Percentiles rank a stretch among this genome's conserved stretches.
Conservation (phyloP, 2,888 invertebrate genomes). For the Sthenelais limicola region DNA sequence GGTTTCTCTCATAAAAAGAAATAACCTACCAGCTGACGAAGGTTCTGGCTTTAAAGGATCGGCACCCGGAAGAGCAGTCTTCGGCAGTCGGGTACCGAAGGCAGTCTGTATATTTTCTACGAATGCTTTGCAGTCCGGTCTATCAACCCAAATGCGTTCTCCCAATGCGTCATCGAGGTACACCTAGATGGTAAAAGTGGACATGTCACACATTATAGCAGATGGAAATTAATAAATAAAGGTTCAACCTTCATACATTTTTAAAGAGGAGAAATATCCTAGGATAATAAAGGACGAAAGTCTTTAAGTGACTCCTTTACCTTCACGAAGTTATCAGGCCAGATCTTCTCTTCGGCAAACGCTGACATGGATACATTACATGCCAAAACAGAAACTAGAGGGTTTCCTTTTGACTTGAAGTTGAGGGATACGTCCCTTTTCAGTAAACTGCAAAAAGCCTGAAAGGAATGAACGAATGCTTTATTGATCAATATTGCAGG, state of each 20-base stretch:
- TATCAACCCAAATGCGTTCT: slow-evolving; percentile 95
- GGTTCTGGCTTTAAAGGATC: slow-evolving; percentile 20
- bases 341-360: slow-evolving; percentile 83
- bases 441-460: slow-evolving; percentile 86
- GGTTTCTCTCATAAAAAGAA: background rate
- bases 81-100: slow-evolving; percentile 84
- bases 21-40: slow-evolving; percentile 13
- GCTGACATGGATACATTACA: slow-evolving; percentile 88
- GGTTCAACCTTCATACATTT: no score
- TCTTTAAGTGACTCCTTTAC: no score
- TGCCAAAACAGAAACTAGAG: slow-evolving; percentile 84
- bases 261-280: no score
- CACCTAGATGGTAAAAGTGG: slow-evolving; percentile 75
- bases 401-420: slow-evolving; percentile 86
- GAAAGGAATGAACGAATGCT: slow-evolving; percentile 45
- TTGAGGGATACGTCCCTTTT: slow-evolving; percentile 79
- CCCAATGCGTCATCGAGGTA: slow-evolving; percentile 96
- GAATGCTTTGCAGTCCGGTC: slow-evolving; percentile 89
- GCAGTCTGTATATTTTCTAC: slow-evolving; percentile 92
- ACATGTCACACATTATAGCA: no score
- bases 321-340: slow-evolving; percentile 94
- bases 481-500: no score
- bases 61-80: slow-evolving; percentile 73
- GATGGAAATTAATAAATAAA: no score
- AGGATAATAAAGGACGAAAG: no score